These are phyloP conservation scores for Asobara japonica DNA, from an alignment of 1,140 invertebrate species.

Conservation along the genomic window DNA sequence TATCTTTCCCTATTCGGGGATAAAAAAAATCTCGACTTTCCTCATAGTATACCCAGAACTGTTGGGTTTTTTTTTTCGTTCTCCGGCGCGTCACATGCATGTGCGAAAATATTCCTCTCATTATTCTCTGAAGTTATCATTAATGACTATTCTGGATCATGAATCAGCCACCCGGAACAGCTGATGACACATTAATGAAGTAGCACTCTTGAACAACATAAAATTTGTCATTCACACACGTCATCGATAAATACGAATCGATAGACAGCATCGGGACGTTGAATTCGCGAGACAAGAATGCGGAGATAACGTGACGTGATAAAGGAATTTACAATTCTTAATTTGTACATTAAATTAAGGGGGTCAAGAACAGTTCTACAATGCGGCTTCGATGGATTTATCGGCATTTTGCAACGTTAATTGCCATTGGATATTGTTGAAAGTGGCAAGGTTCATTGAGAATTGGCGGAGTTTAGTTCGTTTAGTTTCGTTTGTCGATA, in stretches of 20 bases:
- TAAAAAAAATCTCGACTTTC: too few species aligned
- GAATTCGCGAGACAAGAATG: neutral
- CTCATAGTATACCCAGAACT: too few species aligned
- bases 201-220: neutral
- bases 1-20: too few species aligned
- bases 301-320: neutral
- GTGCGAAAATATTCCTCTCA: neutral
- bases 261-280: neutral
- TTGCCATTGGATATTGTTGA: neutral
- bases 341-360: slow-evolving; percentile 30
- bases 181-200: slow-evolving; percentile 1
- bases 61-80: too few species aligned
- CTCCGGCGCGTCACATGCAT: too few species aligned
- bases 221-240: neutral
- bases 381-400: neutral
- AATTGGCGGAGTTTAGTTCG: too few species aligned
- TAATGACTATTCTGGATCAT: neutral
- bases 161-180: slow-evolving; percentile 10
- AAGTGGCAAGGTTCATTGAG: too few species aligned
- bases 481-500: too few species aligned
- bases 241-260: neutral
- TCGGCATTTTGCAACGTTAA: neutral
- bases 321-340: neutral
- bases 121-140: neutral
- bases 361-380: slow-evolving; percentile 24